Percentiles rank a stretch among this genome's conserved stretches.
Evolutionary conservation across 2,797 vertebrate species (phyloP).

Genomic region (Tarsius wallacei): DNA sequence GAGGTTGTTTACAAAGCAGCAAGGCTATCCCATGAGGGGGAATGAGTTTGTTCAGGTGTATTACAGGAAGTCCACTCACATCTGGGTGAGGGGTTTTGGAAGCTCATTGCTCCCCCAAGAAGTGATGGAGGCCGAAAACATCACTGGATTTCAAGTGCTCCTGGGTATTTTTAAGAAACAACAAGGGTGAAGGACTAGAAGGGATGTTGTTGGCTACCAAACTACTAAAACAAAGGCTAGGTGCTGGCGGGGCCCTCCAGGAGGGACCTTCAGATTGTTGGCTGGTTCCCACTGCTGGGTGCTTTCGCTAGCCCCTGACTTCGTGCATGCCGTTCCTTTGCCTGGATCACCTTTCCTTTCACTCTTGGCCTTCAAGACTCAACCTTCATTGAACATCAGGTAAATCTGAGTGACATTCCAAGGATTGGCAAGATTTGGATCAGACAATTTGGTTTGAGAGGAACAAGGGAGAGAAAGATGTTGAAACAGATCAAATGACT

Average conservation of each 20-base stretch:
- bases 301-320: rapidly evolving
- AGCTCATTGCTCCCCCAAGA: background rate
- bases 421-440: background rate
- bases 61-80: too few species aligned
- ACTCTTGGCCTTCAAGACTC: background rate
- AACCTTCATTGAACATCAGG: background rate
- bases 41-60: rapidly evolving
- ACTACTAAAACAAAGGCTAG: background rate
- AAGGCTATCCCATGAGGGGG: rapidly evolving
- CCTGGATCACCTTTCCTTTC: background rate
- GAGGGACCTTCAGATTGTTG: background rate
- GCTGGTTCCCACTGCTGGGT: rapidly evolving
- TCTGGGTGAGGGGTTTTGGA: too few species aligned
- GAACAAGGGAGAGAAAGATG: background rate
- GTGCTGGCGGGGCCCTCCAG: rapidly evolving
- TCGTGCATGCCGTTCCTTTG: background rate
- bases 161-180: rapidly evolving
- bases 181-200: background rate
- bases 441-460: background rate
- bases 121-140: background rate
- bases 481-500: background rate
- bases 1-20: background rate
- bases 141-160: background rate
- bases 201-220: too few species aligned
- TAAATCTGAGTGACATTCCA: background rate